These are phyloP conservation scores for Apteryx mantelli DNA, from an alignment of 2,113 vertebrate genomes.

Conservation along the genomic window DNA sequence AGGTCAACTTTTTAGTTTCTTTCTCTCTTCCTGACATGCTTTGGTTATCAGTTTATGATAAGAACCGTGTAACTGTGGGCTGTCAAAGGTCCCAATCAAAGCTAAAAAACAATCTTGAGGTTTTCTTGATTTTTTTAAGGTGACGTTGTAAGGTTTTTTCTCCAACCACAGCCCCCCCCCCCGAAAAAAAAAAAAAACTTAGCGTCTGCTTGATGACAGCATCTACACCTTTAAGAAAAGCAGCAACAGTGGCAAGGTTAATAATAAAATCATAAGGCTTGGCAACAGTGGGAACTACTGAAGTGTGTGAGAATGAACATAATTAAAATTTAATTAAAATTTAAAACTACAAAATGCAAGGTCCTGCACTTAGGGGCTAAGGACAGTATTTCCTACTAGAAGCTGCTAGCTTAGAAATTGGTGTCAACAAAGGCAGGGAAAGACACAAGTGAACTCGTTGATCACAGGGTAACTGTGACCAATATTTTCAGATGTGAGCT, in stretches of 20 bases:
- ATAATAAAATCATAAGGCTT: neutral
- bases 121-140: neutral
- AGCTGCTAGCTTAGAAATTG: neutral
- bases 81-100: neutral
- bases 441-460: fast-evolving
- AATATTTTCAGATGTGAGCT: neutral
- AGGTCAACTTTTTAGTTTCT: neutral
- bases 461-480: neutral
- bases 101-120: fast-evolving
- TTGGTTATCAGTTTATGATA: fast-evolving
- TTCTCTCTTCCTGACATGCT: fast-evolving
- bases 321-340: neutral
- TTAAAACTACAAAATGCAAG: neutral
- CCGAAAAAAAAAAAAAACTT: neutral
- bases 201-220: neutral
- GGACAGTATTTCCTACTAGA: neutral
- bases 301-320: neutral
- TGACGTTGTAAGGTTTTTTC: neutral
- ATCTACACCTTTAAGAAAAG: neutral
- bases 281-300: neutral
- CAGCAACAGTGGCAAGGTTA: neutral
- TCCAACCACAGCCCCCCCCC: neutral
- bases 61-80: fast-evolving
- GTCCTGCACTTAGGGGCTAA: neutral
- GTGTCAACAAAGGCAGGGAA: neutral